Evolutionary conservation across 2,888 invertebrate genomes (phyloP).

Genomic region (Pasiphila rectangulata): DNA sequence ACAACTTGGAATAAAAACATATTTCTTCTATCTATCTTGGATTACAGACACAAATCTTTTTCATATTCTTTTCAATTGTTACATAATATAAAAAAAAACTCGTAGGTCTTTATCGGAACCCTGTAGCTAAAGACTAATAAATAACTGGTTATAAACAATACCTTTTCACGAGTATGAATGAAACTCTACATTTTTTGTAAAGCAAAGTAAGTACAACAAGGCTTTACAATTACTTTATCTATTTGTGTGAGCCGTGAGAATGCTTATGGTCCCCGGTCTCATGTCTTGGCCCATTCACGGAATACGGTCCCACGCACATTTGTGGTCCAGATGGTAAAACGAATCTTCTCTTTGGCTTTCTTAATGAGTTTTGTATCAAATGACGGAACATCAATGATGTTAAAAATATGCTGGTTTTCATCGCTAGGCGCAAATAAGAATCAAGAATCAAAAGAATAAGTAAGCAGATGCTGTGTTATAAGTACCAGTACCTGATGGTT

Average conservation of each 20-base stretch:
- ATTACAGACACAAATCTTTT: too few relatives aligned
- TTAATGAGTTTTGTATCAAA: conserved; percentile 24
- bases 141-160: too few relatives aligned
- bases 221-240: conserved; percentile 37
- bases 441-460: background rate
- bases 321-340: conserved; percentile 60
- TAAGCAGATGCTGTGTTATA: too few relatives aligned
- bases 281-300: conserved; percentile 68
- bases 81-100: too few relatives aligned
- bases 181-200: background rate
- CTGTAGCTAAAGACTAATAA: too few relatives aligned
- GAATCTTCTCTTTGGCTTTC: conserved; percentile 23
- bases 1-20: too few relatives aligned
- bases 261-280: conserved; percentile 54
- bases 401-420: background rate
- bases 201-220: conserved; percentile 8
- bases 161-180: too few relatives aligned
- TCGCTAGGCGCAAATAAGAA: too few relatives aligned
- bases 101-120: too few relatives aligned
- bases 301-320: conserved; percentile 68
- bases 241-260: conserved; percentile 67
- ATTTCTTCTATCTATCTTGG: too few relatives aligned
- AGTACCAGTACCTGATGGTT: too few relatives aligned
- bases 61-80: too few relatives aligned
- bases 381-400: conserved; percentile 23